These are phyloP conservation scores for Cephus spinipes DNA, from an alignment of 2,888 invertebrate species.

Conservation along the genomic window DNA sequence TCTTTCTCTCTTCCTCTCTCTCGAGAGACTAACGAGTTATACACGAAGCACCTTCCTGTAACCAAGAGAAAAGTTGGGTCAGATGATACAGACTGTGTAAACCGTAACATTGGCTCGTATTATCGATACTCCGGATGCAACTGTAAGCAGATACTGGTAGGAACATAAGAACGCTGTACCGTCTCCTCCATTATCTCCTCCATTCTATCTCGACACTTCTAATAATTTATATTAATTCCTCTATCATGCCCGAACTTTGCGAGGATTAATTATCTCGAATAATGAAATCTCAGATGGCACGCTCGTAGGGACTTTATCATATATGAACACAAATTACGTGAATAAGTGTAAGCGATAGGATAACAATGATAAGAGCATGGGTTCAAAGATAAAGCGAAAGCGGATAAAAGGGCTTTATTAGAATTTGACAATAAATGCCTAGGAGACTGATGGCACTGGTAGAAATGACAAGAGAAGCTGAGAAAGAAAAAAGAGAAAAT, in stretches of 20 bases:
- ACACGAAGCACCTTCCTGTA: background rate
- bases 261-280: background rate
- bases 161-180: background rate
- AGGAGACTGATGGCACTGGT: background rate
- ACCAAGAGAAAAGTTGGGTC: background rate
- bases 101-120: background rate
- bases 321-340: background rate
- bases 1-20: background rate
- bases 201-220: background rate
- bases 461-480: constrained; percentile 10
- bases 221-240: background rate
- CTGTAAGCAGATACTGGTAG: background rate
- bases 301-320: background rate
- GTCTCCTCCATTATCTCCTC: background rate
- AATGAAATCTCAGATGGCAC: background rate
- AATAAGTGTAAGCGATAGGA: background rate
- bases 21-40: background rate
- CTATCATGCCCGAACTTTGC: background rate
- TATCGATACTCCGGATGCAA: background rate
- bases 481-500: background rate
- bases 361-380: background rate
- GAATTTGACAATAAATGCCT: background rate
- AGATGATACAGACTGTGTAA: background rate
- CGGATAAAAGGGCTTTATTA: background rate
- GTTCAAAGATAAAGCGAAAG: background rate